Evolutionary conservation across 2,113 vertebrate species (phyloP).

Genomic region (Martes martes): DNA sequence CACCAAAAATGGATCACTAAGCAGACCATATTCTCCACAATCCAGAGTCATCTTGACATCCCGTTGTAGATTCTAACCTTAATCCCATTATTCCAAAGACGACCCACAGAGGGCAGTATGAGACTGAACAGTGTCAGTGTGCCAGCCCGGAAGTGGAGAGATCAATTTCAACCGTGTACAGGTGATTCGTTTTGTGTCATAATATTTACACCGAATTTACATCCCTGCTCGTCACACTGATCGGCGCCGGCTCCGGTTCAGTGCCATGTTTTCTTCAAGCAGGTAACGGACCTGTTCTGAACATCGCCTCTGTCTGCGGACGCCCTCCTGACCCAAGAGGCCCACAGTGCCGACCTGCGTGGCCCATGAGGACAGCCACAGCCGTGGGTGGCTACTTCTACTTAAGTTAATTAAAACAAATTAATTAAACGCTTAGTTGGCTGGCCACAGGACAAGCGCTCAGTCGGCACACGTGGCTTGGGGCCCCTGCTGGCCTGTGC

Average conservation of each 20-base stretch:
- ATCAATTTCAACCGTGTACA: accelerated
- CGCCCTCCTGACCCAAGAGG: neutral
- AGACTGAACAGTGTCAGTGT: neutral
- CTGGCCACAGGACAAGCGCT: neutral
- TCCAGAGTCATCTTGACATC: neutral
- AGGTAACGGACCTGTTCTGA: accelerated
- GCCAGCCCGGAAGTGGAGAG: accelerated
- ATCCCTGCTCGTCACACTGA: neutral
- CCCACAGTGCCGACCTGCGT: neutral
- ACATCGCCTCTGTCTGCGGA: neutral
- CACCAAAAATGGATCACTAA: accelerated
- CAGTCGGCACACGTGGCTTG: accelerated
- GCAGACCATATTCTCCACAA: no score
- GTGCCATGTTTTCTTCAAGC: no score
- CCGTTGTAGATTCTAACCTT: neutral
- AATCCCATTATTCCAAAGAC: neutral
- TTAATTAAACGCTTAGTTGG: neutral
- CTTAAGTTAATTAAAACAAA: neutral
- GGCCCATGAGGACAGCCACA: neutral
- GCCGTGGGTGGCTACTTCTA: neutral
- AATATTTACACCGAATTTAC: neutral
- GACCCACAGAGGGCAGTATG: constrained; percentile 72
- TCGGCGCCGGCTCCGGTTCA: accelerated
- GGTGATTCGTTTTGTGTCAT: neutral
- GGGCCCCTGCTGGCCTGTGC: accelerated